Percentiles rank a stretch among this genome's conserved stretches.
Evolutionary conservation across 2,797 vertebrate species (phyloP).

Genomic region (Sparidentex hasta): DNA sequence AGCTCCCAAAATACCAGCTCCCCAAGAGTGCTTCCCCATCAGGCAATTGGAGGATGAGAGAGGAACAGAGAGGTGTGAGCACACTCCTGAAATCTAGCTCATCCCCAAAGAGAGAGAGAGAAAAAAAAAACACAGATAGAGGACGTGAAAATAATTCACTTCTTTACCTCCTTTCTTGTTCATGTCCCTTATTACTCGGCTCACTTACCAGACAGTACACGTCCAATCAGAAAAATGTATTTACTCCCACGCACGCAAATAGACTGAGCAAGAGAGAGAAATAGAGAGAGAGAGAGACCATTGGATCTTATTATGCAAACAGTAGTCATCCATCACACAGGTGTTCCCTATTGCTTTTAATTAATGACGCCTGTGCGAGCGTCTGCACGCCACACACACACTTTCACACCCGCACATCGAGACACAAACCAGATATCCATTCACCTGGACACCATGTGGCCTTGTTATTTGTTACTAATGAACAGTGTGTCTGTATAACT

Average conservation of each 20-base stretch:
- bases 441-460: conserved; percentile 49
- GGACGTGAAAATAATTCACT: conserved; percentile 30
- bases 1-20: conserved; percentile 62
- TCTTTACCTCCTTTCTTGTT: conserved; percentile 29
- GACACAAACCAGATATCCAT: conserved; percentile 15
- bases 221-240: conserved; percentile 58
- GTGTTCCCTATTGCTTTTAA: conserved; percentile 83
- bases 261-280: not conserved
- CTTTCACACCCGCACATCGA: conserved; percentile 35
- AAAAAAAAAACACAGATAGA: conserved; percentile 23
- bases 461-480: conserved; percentile 73
- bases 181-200: conserved; percentile 43
- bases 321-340: conserved; percentile 78
- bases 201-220: conserved; percentile 55
- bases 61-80: conserved; percentile 26
- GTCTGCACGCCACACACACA: conserved; percentile 52
- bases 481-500: conserved; percentile 52
- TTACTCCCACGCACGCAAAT: conserved; percentile 12
- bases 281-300: conserved; percentile 52
- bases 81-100: conserved; percentile 59
- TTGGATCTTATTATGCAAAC: conserved; percentile 78
- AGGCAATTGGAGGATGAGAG: conserved; percentile 39
- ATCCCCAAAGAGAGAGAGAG: conserved; percentile 33
- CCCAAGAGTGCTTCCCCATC: conserved; percentile 56
- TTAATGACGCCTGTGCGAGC: conserved; percentile 74